Evolutionary conservation across 2,113 vertebrate species (phyloP), one percentile per base, ranked within the genome.

Genomic region (Orycteropus afer): DNA sequence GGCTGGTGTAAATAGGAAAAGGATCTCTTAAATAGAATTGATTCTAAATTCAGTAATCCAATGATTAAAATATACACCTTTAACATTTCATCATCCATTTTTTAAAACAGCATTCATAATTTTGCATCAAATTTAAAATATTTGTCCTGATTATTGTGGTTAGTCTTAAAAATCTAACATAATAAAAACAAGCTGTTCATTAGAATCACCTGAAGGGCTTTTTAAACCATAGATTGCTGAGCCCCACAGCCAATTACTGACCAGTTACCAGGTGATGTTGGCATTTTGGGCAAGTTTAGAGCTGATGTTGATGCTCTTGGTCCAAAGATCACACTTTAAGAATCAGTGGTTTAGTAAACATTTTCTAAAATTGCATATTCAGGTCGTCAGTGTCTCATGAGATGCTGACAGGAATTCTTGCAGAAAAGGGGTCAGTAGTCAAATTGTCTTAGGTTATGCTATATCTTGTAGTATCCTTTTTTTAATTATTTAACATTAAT

Each of bases 101-200:
- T 53, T 74, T 32, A 67, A 5, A 81, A 65, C 45, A 37, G 34
- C 55, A 80, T 81, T 67, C 69, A 53, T 82, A 76, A 95, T 47
- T 89, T 49, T 90, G 12, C 77, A 18, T 89, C n/a, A 63, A 32
- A 40, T 65, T 86, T 83, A 89, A 94, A 86, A 71, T 42, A 89
- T 81, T 57, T 86, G 80, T 79, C 67, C 37, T 77, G 29, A 69
- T 81, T 85, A 77, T 34, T 55, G 45, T 81, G 32, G 10, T 78
- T 22, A 89, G 2, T 61, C 23, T 71, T 80, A 67, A 22, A 76
- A 27, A 69, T 47, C 25, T 67, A 69, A 63, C 10, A 20, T 11
- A 12, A 32, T 84, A 55, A 74, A 76, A 92, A 23, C 18, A 11
- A 6, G n/a, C 25, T 37, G 1, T 29, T 83, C 65, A 23, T 91